Percentiles rank a stretch among this genome's conserved stretches.
phyloP scores from a whole-genome alignment of 1,140 invertebrate species.

The Orius insidiosus region DNA sequence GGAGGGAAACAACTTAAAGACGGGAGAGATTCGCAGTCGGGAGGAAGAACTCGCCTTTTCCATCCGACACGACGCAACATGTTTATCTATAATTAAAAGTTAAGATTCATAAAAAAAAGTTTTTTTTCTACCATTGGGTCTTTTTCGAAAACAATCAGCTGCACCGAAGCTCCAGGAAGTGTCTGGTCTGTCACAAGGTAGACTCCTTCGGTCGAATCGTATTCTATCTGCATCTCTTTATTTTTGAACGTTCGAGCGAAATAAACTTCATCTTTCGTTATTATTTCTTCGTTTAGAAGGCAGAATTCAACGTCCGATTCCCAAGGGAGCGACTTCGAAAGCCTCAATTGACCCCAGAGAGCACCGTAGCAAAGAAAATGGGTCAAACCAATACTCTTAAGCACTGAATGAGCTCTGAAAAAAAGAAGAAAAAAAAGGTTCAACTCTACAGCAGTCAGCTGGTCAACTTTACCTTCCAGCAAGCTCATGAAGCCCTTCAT shows the following conservation, averaged over 20 bases:
- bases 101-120: background rate
- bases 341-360: conserved; percentile 33
- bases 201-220: conserved; percentile 28
- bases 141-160: conserved; percentile 28
- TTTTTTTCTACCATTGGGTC: conserved; percentile 20
- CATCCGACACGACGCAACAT: conserved; percentile 36
- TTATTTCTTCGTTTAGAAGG: conserved; percentile 27
- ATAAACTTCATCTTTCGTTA: conserved; percentile 27
- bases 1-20: conserved; percentile 38
- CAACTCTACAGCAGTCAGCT: background rate
- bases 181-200: conserved; percentile 24
- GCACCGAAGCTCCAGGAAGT: conserved; percentile 19
- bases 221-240: conserved; percentile 24
- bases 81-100: conserved; percentile 22
- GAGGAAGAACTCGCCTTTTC: conserved; percentile 35
- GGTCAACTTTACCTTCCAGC: conserved; percentile 17
- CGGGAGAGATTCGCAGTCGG: conserved; percentile 33
- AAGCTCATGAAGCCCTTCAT: conserved; percentile 19
- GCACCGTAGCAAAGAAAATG: conserved; percentile 34
- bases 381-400: conserved; percentile 24
- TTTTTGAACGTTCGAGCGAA: conserved; percentile 25
- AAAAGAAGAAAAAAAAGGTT: background rate
- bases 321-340: conserved; percentile 29
- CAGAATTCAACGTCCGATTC: conserved; percentile 31
- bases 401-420: conserved; percentile 20